These are phyloP conservation scores for Leucoraja erinaceus DNA, from an alignment of 2,113 vertebrate genomes.

Conservation along the genomic window DNA sequence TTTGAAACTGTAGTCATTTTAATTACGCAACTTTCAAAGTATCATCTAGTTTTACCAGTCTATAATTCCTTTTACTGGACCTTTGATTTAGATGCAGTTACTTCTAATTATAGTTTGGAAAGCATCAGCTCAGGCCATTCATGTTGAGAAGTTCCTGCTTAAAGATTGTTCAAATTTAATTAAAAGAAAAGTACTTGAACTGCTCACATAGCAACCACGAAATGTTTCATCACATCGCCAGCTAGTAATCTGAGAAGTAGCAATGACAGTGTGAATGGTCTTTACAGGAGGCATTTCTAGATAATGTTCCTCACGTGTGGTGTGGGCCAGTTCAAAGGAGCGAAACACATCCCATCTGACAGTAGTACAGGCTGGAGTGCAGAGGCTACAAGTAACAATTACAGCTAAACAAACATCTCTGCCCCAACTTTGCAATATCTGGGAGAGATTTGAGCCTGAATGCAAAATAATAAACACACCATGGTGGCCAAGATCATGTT, in stretches of 20 bases:
- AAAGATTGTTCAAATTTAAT: neutral
- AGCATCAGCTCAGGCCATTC: neutral
- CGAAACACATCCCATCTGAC: conserved; percentile 14
- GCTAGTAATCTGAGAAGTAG: conserved; percentile 21
- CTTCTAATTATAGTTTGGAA: conserved; percentile 29
- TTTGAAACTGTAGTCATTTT: neutral
- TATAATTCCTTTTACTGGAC: conserved; percentile 12
- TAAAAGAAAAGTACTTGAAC: neutral
- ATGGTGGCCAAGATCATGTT: conserved; percentile 32
- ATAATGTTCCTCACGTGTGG: conserved; percentile 34
- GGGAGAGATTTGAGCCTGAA: conserved; percentile 25
- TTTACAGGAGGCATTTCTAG: conserved; percentile 21
- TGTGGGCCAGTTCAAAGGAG: conserved; percentile 23
- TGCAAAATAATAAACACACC: conserved; percentile 18
- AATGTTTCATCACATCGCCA: neutral
- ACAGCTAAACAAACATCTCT: conserved; percentile 27
- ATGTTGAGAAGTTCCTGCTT: neutral
- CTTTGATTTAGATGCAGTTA: conserved; percentile 17
- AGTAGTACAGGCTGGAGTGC: neutral
- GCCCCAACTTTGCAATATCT: neutral
- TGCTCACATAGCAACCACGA: neutral
- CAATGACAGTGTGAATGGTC: conserved; percentile 19
- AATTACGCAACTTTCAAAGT: conserved; percentile 14
- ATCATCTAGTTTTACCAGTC: conserved; percentile 20
- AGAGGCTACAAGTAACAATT: conserved; percentile 33